phyloP scores from a whole-genome alignment of 2,888 invertebrate species.

The Pollenia angustigena region DNA sequence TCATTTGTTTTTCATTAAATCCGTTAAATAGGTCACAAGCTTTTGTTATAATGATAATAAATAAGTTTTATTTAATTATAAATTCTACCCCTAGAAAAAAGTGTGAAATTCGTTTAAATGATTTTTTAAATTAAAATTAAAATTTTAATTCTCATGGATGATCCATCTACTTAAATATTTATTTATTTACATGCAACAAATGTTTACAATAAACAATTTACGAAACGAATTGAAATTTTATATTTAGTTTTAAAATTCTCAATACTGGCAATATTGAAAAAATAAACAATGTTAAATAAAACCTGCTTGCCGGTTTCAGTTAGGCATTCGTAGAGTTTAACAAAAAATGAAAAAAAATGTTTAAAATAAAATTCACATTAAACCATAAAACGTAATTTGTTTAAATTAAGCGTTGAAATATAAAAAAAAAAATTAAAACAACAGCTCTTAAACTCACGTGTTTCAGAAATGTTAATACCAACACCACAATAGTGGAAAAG shows the following conservation, averaged over 20 bases:
- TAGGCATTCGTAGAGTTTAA: neutral
- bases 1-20: neutral
- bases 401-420: slow-evolving; percentile 31
- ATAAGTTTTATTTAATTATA: slow-evolving; percentile 16
- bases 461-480: neutral
- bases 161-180: neutral
- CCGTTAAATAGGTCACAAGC: neutral
- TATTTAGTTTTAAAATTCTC: neutral
- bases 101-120: slow-evolving; percentile 16
- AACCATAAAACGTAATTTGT: slow-evolving; percentile 34
- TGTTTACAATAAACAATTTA: slow-evolving; percentile 34
- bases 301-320: neutral
- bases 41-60: slow-evolving; percentile 3
- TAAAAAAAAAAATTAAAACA: neutral
- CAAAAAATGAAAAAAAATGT: neutral
- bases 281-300: slow-evolving; percentile 30
- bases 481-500: too few relatives aligned
- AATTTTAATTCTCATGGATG: slow-evolving; percentile 44
- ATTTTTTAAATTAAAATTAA: slow-evolving; percentile 12
- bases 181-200: slow-evolving; percentile 14
- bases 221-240: slow-evolving; percentile 1
- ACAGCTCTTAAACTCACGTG: slow-evolving; percentile 56
- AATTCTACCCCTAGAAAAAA: slow-evolving; percentile 8
- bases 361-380: slow-evolving; percentile 4
- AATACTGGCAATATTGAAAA: neutral